These are phyloP conservation scores for Meganola albula DNA, from an alignment of 2,888 invertebrate genomes.

Conservation along the genomic window DNA sequence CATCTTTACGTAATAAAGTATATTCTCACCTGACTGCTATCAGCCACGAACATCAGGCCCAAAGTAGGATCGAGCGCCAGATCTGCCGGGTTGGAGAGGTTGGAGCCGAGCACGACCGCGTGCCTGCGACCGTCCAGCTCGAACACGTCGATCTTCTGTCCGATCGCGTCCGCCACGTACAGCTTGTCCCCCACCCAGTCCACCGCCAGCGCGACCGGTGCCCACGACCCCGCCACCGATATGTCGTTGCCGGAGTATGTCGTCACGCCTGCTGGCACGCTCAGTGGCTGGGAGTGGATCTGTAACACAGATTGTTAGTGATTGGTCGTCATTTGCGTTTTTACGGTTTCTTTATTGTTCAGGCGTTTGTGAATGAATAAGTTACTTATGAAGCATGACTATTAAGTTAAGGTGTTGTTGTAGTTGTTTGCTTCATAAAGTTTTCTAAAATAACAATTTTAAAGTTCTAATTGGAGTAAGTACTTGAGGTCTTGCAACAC, in stretches of 20 bases:
- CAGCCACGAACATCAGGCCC: slow-evolving; percentile 92
- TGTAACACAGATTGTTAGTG: slow-evolving; percentile 31
- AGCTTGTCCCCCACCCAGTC: slow-evolving; percentile 98
- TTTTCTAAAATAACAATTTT: no score
- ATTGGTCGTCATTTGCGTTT: no score
- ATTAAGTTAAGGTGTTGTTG: no score
- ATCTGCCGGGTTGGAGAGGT: slow-evolving; percentile 93
- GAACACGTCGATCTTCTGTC: slow-evolving; percentile 95
- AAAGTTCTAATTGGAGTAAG: no score
- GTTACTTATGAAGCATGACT: no score
- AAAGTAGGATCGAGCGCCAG: slow-evolving; percentile 94
- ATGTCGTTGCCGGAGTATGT: slow-evolving; percentile 80
- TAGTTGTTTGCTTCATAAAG: no score
- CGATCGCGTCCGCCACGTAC: slow-evolving; percentile 94
- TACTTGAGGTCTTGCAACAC: no score
- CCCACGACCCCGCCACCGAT: slow-evolving; percentile 89
- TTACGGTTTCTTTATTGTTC: no score
- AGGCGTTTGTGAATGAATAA: no score
- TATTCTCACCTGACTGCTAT: slow-evolving; percentile 83
- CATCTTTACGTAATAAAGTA: neutral
- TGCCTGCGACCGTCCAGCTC: slow-evolving; percentile 92
- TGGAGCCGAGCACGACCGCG: slow-evolving; percentile 93
- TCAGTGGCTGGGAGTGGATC: slow-evolving; percentile 80
- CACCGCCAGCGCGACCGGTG: slow-evolving; percentile 93
- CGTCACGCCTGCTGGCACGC: slow-evolving; percentile 56